These are phyloP conservation scores for Drosophila sp. DNA, from an alignment of 1,140 invertebrate genomes.

Conservation along the genomic window DNA sequence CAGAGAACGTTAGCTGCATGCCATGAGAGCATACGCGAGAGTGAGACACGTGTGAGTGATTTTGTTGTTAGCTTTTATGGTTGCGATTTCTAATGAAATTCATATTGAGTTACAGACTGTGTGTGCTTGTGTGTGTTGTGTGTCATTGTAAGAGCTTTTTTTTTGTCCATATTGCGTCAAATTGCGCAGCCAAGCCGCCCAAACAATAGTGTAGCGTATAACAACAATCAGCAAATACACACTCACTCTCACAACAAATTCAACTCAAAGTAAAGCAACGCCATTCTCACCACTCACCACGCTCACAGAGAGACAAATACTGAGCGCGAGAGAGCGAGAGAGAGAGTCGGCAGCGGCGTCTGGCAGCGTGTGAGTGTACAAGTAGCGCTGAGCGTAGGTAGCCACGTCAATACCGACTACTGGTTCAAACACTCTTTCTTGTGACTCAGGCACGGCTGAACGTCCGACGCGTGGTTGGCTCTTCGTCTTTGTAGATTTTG, in stretches of 20 bases:
- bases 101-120: conserved; percentile 22
- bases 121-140: conserved; percentile 3
- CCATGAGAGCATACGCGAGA: neutral
- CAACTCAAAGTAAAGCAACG: neutral
- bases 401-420: neutral
- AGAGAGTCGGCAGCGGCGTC: too few species aligned
- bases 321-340: neutral
- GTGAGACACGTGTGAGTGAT: conserved; percentile 15
- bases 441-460: conserved; percentile 36
- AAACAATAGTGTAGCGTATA: conserved; percentile 3
- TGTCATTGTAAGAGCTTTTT: conserved; percentile 17
- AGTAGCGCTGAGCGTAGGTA: neutral
- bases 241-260: neutral
- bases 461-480: conserved; percentile 61
- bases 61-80: conserved; percentile 2
- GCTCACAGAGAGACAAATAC: neutral
- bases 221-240: neutral
- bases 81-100: conserved; percentile 32
- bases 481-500: conserved; percentile 75
- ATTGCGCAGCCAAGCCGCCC: conserved; percentile 14
- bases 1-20: conserved; percentile 35
- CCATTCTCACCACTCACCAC: conserved; percentile 1
- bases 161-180: conserved; percentile 10
- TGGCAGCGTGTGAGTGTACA: neutral
- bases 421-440: conserved; percentile 6